These are phyloP conservation scores for Endotricha flammealis DNA, from an alignment of 2,888 invertebrate species.

Conservation along the genomic window DNA sequence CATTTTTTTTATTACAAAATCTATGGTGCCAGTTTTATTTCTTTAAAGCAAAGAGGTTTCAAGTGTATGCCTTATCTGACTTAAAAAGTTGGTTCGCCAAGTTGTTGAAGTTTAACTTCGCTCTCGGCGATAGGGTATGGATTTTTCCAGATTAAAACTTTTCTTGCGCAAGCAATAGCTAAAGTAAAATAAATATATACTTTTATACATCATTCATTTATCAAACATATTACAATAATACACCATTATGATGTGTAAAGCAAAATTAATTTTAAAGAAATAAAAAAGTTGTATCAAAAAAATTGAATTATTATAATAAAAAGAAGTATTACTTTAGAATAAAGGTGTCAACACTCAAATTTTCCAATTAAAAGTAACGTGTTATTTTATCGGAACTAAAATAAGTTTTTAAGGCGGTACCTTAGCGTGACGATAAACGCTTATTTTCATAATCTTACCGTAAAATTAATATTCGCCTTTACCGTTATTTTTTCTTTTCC, in stretches of 20 bases:
- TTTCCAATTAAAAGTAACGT: background rate
- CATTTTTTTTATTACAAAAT: slow-evolving; percentile 1
- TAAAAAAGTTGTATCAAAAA: too few species aligned
- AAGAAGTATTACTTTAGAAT: background rate
- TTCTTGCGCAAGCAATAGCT: too few species aligned
- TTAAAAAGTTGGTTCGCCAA: slow-evolving; percentile 11
- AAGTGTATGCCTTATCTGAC: slow-evolving; percentile 11
- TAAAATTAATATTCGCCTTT: slow-evolving; percentile 18
- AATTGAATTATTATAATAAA: too few species aligned
- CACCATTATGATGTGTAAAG: too few species aligned
- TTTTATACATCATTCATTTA: too few species aligned
- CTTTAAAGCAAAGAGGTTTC: slow-evolving; percentile 12
- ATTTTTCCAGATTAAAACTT: background rate
- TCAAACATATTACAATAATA: too few species aligned
- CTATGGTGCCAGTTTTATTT: background rate
- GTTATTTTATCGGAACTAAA: slow-evolving; percentile 5
- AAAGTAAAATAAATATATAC: too few species aligned
- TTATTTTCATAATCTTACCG: slow-evolving; percentile 9
- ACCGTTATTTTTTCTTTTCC: too few species aligned
- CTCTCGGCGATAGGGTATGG: background rate
- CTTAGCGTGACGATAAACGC: slow-evolving; percentile 17
- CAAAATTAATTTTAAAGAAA: too few species aligned
- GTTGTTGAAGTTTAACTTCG: slow-evolving; percentile 6
- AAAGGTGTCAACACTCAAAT: background rate
- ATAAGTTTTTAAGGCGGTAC: slow-evolving; percentile 8